Evolutionary conservation across 2,797 vertebrate species (phyloP).

Genomic region (Notoglanidium macrostoma): DNA sequence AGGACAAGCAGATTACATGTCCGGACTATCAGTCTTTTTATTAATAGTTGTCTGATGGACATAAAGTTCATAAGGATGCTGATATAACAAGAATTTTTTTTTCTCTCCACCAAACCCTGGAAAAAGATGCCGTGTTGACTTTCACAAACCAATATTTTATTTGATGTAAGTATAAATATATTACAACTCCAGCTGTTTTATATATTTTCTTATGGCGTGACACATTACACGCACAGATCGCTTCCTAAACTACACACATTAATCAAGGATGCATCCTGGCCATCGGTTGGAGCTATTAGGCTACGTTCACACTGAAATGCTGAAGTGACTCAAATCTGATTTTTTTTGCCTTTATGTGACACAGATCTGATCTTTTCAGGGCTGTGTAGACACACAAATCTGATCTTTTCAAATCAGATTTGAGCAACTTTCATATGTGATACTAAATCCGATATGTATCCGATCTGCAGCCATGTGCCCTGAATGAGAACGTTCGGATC

Average conservation of each 20-base stretch:
- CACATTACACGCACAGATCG: not conserved
- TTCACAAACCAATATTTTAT: not conserved
- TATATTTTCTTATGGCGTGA: not conserved
- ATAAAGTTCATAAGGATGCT: not conserved
- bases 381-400: too few species aligned
- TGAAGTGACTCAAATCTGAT: too few species aligned
- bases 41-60: not conserved
- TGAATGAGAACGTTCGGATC: too few species aligned
- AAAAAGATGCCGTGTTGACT: not conserved
- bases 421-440: too few species aligned
- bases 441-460: too few species aligned
- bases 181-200: not conserved
- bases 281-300: not conserved
- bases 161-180: not conserved
- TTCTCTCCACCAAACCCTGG: not conserved
- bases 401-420: too few species aligned
- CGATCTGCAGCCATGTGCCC: too few species aligned
- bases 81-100: not conserved
- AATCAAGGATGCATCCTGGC: not conserved
- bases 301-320: too few species aligned
- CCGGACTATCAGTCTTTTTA: not conserved
- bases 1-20: not conserved
- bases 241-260: not conserved
- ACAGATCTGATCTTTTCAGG: too few species aligned
- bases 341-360: too few species aligned